Conservation (phyloP, 1,140 invertebrate species). For the Doryteuthis pealeii region DNA sequence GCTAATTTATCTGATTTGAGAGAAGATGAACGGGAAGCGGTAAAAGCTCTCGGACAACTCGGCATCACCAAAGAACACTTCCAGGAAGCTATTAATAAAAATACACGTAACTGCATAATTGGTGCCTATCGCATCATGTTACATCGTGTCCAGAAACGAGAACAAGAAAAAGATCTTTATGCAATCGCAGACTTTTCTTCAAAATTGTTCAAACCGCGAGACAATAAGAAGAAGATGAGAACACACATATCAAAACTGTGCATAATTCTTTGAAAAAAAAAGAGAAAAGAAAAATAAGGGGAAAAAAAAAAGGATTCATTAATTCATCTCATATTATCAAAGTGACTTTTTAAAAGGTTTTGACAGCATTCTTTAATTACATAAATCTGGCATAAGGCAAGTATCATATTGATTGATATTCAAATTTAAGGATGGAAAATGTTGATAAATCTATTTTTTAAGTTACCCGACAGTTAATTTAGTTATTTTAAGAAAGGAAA, state of each 20-base stretch:
- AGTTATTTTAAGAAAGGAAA: too few species aligned
- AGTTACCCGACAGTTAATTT: too few species aligned
- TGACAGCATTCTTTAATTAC: too few species aligned
- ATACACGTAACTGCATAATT: conserved; percentile 63
- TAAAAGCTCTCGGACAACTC: conserved; percentile 59
- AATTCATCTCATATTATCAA: too few species aligned
- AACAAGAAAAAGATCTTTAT: background rate
- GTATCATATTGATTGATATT: too few species aligned
- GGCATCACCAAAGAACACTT: conserved; percentile 65
- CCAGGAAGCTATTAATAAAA: conserved; percentile 57
- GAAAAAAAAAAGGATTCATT: too few species aligned
- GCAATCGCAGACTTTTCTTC: conserved; percentile 1
- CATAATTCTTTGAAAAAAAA: background rate
- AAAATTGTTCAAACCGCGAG: background rate
- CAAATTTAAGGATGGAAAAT: too few species aligned
- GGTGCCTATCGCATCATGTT: conserved; percentile 68
- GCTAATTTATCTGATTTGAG: conserved; percentile 28
- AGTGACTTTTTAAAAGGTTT: too few species aligned
- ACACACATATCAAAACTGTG: background rate
- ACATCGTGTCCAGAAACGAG: conserved; percentile 61
- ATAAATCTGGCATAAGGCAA: too few species aligned
- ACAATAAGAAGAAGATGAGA: conserved; percentile 1
- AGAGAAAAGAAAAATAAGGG: too few species aligned
- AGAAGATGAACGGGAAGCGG: conserved; percentile 58
- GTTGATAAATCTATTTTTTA: too few species aligned